Evolutionary conservation across 2,797 vertebrate species (phyloP).

Genomic region (Lepilemur septentrionalis): DNA sequence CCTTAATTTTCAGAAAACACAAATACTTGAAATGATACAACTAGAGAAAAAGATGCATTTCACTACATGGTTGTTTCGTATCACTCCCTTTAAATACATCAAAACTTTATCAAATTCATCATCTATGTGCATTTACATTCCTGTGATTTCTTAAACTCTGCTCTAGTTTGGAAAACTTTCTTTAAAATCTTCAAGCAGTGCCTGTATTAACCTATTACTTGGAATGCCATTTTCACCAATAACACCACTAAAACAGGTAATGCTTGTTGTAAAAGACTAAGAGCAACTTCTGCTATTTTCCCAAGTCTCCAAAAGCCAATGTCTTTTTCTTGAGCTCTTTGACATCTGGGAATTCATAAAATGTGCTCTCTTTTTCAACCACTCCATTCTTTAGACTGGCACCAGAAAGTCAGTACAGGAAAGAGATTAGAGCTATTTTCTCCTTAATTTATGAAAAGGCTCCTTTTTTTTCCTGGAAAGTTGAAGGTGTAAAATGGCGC

Average conservation of each 20-base stretch:
- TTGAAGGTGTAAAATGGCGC: slow-evolving; percentile 71
- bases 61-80: not conserved
- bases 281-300: not conserved
- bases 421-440: slow-evolving; percentile 49
- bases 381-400: slow-evolving; percentile 42
- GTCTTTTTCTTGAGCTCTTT: slow-evolving; percentile 9
- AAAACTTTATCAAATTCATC: not conserved
- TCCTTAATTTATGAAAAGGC: slow-evolving; percentile 61
- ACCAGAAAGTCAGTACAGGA: slow-evolving; percentile 45
- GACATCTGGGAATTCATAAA: slow-evolving; percentile 44
- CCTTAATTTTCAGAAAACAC: not conserved
- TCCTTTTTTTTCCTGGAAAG: slow-evolving; percentile 13
- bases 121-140: not conserved
- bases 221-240: not conserved
- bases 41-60: not conserved
- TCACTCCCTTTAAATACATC: not conserved
- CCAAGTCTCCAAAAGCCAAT: not conserved
- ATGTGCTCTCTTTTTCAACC: not conserved
- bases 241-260: not conserved
- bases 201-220: not conserved
- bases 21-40: not conserved
- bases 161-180: not conserved
- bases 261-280: not conserved
- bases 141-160: slow-evolving; percentile 8
- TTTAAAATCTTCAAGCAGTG: not conserved